phyloP scores from a whole-genome alignment of 2,113 vertebrate species.

The Oxyruncus cristatus region DNA sequence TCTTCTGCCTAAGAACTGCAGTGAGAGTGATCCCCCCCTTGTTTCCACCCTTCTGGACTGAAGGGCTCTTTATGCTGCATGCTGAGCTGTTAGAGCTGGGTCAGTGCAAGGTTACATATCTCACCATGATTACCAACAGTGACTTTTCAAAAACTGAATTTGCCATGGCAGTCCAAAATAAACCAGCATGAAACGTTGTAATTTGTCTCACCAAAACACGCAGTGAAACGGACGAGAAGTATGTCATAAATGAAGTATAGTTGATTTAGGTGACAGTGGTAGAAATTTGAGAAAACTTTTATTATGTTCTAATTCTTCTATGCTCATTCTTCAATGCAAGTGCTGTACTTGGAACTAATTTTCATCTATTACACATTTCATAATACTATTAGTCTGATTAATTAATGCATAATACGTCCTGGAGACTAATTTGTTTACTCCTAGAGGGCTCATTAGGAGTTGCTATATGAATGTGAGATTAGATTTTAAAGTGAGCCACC shows the following conservation, averaged over 20 bases:
- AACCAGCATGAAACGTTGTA: neutral
- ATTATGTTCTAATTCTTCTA: constrained; percentile 52
- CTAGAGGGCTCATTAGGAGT: constrained; percentile 75
- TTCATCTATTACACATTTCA: constrained; percentile 78
- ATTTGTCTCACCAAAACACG: constrained; percentile 1
- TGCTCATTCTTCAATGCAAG: constrained; percentile 53
- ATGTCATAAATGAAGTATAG: constrained; percentile 20
- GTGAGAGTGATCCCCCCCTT: neutral
- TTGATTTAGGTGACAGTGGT: constrained; percentile 44
- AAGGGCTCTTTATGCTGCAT: neutral
- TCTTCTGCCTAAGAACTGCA: neutral
- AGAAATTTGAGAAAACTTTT: constrained; percentile 59
- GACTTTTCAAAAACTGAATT: neutral
- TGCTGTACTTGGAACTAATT: constrained; percentile 72
- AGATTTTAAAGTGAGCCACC: constrained; percentile 71
- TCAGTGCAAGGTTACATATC: neutral
- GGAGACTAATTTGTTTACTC: constrained; percentile 83
- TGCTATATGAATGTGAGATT: constrained; percentile 72
- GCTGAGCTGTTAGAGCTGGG: neutral
- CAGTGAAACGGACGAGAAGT: neutral
- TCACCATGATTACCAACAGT: neutral
- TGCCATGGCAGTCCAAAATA: neutral
- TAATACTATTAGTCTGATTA: constrained; percentile 82
- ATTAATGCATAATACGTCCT: constrained; percentile 79
- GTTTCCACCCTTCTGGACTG: neutral